Base-by-base conservation (phyloP, 2,113 vertebrate species). In the Indicator maculatus region DNA sequence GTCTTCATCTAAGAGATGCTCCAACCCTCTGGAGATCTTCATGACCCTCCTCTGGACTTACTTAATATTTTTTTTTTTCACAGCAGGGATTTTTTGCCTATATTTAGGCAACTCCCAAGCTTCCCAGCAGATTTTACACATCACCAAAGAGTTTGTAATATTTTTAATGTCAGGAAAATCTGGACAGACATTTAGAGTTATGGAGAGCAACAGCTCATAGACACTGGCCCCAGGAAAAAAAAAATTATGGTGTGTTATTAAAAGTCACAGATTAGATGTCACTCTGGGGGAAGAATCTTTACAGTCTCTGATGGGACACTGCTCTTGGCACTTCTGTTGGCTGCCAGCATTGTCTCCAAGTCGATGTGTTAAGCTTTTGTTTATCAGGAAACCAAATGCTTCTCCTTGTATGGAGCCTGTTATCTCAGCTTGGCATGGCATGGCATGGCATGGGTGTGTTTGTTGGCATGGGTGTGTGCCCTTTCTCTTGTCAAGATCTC, bases 101-200 rank as follows among this genome's bases (percentile, higher is more conserved):
- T 83, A 76, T 79, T 85, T 86, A 76, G 86, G 59, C 64, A 86
- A 60, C 44, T 70, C 31, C 13, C 28, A 74, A 41, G 63, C 24
- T 58, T 73, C 61, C 76, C 38, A 26, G 86, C 58, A 45, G 67
- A 53, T 15, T 80, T 16, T 26, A 24, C 41, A 16, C 28, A 12
- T 27, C 66, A 50, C 23, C 38, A 45, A 60, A 65, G 73, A 60
- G n/a, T 15, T 73, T 31, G 6, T 24, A 18, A 15, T 19, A 36
- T 83, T 88, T 79, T 9, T 47, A 65, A 44, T 12, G 14, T 39
- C 55, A 16, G 30, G 23, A 72, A 77, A 92, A 65, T 12, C 67
- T 20, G 12, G 74, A 16, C 65, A 82, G 53, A 53, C 0, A 0
- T 19, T 76, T 44, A n/a, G 45, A 95, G 76, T 36, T 19, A 73